Base-by-base conservation (phyloP, 1,140 invertebrate genomes). In the Atta texana region DNA sequence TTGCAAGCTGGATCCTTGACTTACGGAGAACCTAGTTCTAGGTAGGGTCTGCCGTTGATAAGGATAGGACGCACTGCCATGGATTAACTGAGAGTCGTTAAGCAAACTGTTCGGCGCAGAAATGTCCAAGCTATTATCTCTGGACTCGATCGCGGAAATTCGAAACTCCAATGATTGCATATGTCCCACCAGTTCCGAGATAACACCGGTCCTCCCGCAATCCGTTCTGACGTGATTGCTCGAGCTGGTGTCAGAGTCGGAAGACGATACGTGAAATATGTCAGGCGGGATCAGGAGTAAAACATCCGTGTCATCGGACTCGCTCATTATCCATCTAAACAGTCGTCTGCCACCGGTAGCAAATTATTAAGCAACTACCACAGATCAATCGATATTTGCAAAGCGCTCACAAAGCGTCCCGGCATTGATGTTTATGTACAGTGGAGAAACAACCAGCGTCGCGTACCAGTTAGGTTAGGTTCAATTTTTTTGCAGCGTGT, bases 241-340 rank as follows among this genome's bases (percentile, higher is more conserved):
- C 8, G 93, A 90, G 34, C 91, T 95, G 86, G 95, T 93, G n/a
- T 96, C 96, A 8, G 96, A 96, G 6, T 95, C 96, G 24, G 96
- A 96, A 59, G 94, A 95, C 16, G 92, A 93, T 51, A 97, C 95
- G 53, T 96, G 88, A 92, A 97, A 97, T 88, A 97, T 96, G 94
- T 97, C 96, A 12, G 97, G 97, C 74, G 97, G 97, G 93, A 98
- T 97, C 82, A 97, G 94, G 86, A 98, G 93, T 82, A 98, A 95
- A 89, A 97, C 96, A 94, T 98, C 97, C 5, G 97, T 98, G 94
- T 98, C 97, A 96, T 98, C 97, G 81, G 97, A 97, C 93, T 98
- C 97, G 96, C 97, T 98, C 97, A 98, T 98, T 92, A 96, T 94
- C 92, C 90, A 92, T 90, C 84, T 77, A 61, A 59, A 34, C 87